Percentiles rank a stretch among this genome's conserved stretches.
phyloP scores from a whole-genome alignment of 2,113 vertebrate species.

The Serinus canaria region DNA sequence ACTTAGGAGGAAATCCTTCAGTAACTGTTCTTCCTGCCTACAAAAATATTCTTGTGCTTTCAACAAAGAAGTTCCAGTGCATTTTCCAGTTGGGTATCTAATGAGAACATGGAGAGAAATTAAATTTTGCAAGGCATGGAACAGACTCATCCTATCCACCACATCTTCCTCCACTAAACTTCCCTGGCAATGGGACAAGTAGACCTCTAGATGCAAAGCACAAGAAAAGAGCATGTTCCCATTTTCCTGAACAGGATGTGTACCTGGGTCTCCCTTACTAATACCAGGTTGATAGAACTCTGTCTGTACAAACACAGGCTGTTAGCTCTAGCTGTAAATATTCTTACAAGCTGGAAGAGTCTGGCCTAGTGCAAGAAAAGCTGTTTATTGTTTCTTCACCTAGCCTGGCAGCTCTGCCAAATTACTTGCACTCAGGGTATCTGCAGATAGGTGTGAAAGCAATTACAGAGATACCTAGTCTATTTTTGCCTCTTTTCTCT shows the following conservation, averaged over 20 bases:
- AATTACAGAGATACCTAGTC: not conserved
- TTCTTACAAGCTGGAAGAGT: not conserved
- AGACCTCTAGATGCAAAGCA: not conserved
- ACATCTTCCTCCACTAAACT: not conserved
- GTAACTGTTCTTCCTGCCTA: not conserved
- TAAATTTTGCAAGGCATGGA: not conserved
- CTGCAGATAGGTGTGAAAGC: constrained; percentile 6
- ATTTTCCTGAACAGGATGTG: not conserved
- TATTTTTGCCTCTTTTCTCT: not conserved
- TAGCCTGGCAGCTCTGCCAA: not conserved
- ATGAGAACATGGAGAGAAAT: not conserved
- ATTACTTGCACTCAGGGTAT: not conserved
- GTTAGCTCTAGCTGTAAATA: not conserved
- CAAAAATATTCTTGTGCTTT: not conserved
- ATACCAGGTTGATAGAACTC: not conserved
- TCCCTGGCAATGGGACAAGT: not conserved
- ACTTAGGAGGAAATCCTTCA: not conserved
- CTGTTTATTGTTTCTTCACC: not conserved
- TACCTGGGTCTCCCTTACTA: not conserved
- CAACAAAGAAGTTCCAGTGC: not conserved
- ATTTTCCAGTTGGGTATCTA: not conserved
- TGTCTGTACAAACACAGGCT: not conserved
- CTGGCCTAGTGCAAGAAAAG: not conserved
- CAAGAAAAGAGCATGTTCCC: not conserved
- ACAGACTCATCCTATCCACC: not conserved